Evolutionary conservation across 1,140 invertebrate genomes (phyloP), one percentile per base, ranked within the genome.

Genomic region (Hyles vespertilio): DNA sequence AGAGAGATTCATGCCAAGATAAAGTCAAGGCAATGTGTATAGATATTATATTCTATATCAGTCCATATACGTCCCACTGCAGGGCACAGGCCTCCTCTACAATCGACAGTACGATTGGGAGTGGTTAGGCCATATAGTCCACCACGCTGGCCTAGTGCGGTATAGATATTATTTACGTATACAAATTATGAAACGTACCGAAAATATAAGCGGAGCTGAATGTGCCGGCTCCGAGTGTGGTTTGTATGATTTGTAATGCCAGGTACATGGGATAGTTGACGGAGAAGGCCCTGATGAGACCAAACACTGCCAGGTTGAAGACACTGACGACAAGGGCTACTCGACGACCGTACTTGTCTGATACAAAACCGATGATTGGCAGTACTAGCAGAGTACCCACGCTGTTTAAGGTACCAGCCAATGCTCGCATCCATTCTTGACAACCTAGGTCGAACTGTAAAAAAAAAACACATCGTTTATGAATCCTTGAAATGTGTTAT

Each of bases 201-300:
- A 86, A 76, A 56, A 88, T 77, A 72, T 82, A 86, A 12, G 74
- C 75, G 33, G 83, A 81, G 61, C 80, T 87, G 61, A 76, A 87
- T 1, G 79, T 78, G 40, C 84, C 86, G 47, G 77, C 84, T 9
- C 83, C 83, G 4, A 89, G 87, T 3, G 91, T 91, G 11, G 90
- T 86, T 66, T 94, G 93, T 32, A 94, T 67, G 45, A 94, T 90
- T 80, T 94, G 93, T 34, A 94, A 90, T 2, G 89, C 64, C 0
- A 87, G 22, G 63, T 94, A 95, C 81, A 90, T 91, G 48, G 84
- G 78, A 69, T 94, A 94, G 77, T 90, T 92, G 5, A 91, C 89
- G 3, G 93, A 91, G 69, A 94, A 94, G 2, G 93, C 92, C 60
- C 92, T 89, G n/a, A 92, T 87, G 11, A 94, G 69, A 3, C 93